These are phyloP conservation scores for Dolichallabes microphthalmus DNA, from an alignment of 2,113 vertebrate species.

Conservation along the genomic window DNA sequence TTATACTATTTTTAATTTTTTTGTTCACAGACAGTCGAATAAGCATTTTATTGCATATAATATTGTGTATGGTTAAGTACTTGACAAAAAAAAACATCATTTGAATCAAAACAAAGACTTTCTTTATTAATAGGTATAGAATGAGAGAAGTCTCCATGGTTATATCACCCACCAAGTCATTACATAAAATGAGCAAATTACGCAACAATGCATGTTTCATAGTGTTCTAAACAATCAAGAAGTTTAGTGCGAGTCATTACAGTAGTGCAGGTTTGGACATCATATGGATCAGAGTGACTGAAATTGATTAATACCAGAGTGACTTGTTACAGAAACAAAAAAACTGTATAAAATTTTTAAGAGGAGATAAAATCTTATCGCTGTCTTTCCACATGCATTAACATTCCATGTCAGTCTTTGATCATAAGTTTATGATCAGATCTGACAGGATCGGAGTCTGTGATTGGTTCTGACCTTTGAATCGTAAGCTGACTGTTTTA, in stretches of 20 bases:
- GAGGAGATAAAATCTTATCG: conserved; percentile 6
- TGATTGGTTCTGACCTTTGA: conserved; percentile 80
- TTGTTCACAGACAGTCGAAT: too few relatives aligned
- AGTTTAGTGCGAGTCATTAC: not conserved
- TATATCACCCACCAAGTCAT: not conserved
- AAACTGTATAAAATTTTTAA: not conserved
- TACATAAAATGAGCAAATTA: not conserved
- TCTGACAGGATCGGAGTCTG: not conserved
- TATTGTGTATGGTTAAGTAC: too few relatives aligned
- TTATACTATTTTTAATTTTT: too few relatives aligned
- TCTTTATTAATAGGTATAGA: not conserved
- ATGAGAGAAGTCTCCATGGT: not conserved
- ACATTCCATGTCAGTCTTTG: not conserved
- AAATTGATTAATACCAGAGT: not conserved
- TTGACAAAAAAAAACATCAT: too few relatives aligned
- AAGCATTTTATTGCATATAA: too few relatives aligned
- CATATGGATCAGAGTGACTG: not conserved
- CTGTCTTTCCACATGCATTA: not conserved
- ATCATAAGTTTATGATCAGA: not conserved
- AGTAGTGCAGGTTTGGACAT: not conserved
- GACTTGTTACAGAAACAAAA: not conserved
- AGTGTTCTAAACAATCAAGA: not conserved
- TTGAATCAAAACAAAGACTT: not conserved
- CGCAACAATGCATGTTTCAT: not conserved
- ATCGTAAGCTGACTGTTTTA: conserved; percentile 95